Percentiles rank a stretch among this genome's conserved stretches.
Evolutionary conservation across 1,140 invertebrate genomes (phyloP).

Genomic region (Heliconius hermathena): DNA sequence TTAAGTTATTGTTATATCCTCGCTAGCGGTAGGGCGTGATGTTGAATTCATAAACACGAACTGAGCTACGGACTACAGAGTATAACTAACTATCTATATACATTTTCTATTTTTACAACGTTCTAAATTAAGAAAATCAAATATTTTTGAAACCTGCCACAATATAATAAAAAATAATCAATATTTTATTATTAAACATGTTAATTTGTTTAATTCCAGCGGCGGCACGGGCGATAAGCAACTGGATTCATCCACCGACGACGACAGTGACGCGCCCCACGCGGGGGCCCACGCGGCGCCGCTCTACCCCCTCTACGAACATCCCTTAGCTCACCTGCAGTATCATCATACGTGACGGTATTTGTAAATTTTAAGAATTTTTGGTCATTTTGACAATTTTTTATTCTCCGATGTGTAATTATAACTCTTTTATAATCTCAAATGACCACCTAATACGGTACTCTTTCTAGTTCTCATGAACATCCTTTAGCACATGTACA

Average conservation of each 20-base stretch:
- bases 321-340: slow-evolving; percentile 70
- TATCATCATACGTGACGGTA: slow-evolving; percentile 64
- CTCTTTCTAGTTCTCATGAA: not conserved
- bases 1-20: too few relatives aligned
- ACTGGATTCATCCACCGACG: slow-evolving; percentile 71
- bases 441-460: too few relatives aligned
- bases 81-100: too few relatives aligned
- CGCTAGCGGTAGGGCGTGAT: too few relatives aligned
- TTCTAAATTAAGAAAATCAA: too few relatives aligned
- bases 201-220: slow-evolving; percentile 49
- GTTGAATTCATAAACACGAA: too few relatives aligned
- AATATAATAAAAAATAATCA: not conserved
- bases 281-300: slow-evolving; percentile 58
- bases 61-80: too few relatives aligned
- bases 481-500: not conserved
- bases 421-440: too few relatives aligned
- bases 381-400: not conserved
- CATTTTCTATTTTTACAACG: too few relatives aligned
- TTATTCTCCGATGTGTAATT: not conserved
- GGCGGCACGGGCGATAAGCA: slow-evolving; percentile 69
- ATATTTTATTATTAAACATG: not conserved
- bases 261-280: slow-evolving; percentile 69
- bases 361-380: not conserved
- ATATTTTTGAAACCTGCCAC: too few relatives aligned
- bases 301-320: slow-evolving; percentile 70